A percentile compares a stretch with the other conserved stretches of the same genome.
These are phyloP conservation scores for Phaetusa simplex DNA, from an alignment of 2,113 vertebrate species.

Conservation along the genomic window DNA sequence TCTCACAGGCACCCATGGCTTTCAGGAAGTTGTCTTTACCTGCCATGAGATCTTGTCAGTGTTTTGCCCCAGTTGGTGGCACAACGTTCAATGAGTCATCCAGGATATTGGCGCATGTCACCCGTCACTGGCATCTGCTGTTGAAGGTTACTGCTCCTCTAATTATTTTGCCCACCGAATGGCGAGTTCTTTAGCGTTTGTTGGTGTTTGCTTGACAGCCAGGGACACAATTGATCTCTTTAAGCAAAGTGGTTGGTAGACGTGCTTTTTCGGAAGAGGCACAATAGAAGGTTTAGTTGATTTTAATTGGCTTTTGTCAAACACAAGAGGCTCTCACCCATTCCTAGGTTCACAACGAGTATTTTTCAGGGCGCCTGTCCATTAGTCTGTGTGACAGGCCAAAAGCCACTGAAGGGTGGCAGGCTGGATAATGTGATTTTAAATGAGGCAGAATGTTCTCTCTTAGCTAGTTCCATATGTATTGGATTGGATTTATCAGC, in stretches of 20 bases:
- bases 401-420: conserved; percentile 35
- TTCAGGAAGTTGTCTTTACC: background rate
- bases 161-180: background rate
- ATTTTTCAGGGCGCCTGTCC: background rate
- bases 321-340: background rate
- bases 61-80: background rate
- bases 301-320: conserved; percentile 44
- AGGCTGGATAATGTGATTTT: conserved; percentile 56
- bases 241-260: background rate
- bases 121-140: background rate
- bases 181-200: background rate
- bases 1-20: background rate
- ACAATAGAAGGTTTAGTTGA: background rate
- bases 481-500: conserved; percentile 21
- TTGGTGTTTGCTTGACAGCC: background rate
- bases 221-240: background rate
- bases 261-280: fast-evolving
- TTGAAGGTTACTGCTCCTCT: background rate
- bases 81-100: background rate
- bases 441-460: conserved; percentile 40
- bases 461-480: conserved; percentile 27
- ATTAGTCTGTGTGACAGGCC: conserved; percentile 23
- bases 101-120: background rate
- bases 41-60: background rate
- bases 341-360: background rate